phyloP scores from a whole-genome alignment of 2,888 invertebrate genomes.

The Buathra laborator region DNA sequence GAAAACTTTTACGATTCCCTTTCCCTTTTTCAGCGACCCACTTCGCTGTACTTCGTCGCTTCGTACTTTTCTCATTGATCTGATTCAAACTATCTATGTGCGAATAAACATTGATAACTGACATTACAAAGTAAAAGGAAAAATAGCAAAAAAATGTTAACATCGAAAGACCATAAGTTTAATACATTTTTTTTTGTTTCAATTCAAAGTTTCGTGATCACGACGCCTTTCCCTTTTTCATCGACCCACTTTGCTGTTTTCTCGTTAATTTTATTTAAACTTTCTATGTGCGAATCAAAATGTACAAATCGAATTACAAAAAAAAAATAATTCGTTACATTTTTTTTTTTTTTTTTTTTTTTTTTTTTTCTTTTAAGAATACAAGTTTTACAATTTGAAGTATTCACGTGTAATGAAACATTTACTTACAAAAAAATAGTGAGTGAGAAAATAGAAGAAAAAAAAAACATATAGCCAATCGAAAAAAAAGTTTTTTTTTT shows the following conservation, averaged over 20 bases:
- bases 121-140: too few species aligned
- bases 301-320: not conserved
- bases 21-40: slow-evolving; percentile 11
- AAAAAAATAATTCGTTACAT: not conserved
- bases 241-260: not conserved
- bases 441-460: too few species aligned
- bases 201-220: too few species aligned
- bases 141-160: too few species aligned
- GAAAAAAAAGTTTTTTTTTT: not conserved
- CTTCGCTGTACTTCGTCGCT: not conserved
- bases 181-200: too few species aligned
- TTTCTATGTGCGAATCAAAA: not conserved
- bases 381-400: too few species aligned
- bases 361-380: too few species aligned
- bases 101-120: too few species aligned
- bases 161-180: too few species aligned
- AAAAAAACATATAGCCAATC: not conserved
- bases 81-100: not conserved
- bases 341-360: too few species aligned
- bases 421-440: too few species aligned
- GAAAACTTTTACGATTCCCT: slow-evolving; percentile 34
- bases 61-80: not conserved
- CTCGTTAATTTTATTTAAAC: not conserved
- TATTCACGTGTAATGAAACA: too few species aligned
- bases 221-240: not conserved